phyloP scores from a whole-genome alignment of 2,797 vertebrate species.

The Tangara arthus region DNA sequence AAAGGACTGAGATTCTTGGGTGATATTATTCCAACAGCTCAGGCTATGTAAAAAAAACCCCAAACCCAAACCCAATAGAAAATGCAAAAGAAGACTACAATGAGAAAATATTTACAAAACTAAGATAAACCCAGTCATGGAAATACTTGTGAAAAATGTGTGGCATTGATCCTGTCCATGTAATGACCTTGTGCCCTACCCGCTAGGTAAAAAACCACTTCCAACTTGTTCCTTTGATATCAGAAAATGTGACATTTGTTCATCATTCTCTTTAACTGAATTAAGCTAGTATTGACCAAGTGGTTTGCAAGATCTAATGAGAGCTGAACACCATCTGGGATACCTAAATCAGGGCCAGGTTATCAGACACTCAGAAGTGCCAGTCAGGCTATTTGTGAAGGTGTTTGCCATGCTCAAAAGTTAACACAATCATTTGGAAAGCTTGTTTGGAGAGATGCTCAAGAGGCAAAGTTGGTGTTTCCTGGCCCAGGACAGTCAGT shows the following conservation, averaged over 20 bases:
- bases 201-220: accelerated
- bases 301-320: neutral
- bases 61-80: neutral
- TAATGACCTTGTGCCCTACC: neutral
- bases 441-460: neutral
- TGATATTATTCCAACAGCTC: neutral
- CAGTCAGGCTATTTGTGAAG: neutral
- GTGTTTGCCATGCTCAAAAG: neutral
- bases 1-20: neutral
- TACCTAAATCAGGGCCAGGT: neutral
- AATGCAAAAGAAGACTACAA: neutral
- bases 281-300: neutral
- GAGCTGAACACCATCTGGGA: neutral
- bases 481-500: neutral
- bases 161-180: neutral
- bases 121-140: neutral
- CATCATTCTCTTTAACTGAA: neutral
- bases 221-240: neutral
- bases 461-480: accelerated
- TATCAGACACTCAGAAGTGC: neutral
- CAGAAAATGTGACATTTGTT: neutral
- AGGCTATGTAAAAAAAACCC: neutral
- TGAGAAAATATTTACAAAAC: neutral
- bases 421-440: neutral
- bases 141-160: neutral